phyloP scores from a whole-genome alignment of 2,113 vertebrate species.

The Falco punctatus region DNA sequence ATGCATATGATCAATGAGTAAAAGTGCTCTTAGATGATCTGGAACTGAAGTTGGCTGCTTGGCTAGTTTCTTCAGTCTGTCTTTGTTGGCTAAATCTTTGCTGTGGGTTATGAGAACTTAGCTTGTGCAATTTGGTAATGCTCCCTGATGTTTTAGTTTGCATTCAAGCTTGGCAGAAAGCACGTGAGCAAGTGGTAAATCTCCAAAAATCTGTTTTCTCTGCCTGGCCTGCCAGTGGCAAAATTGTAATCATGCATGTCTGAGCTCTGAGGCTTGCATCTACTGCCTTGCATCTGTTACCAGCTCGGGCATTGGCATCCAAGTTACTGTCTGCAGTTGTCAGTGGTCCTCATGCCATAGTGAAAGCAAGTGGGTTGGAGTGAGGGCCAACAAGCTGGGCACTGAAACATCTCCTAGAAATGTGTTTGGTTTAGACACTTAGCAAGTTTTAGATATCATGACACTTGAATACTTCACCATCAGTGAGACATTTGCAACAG shows the following conservation, averaged over 20 bases:
- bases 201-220: neutral
- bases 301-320: neutral
- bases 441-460: neutral
- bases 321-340: neutral
- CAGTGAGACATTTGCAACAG: neutral
- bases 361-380: neutral
- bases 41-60: neutral
- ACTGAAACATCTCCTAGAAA: neutral
- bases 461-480: neutral
- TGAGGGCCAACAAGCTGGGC: neutral
- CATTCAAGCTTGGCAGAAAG: neutral
- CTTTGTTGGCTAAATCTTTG: neutral
- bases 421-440: neutral
- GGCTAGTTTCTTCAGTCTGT: neutral
- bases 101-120: neutral
- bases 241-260: neutral
- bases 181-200: neutral
- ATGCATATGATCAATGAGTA: neutral
- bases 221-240: neutral
- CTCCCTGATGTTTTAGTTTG: neutral
- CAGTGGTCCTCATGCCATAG: neutral
- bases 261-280: neutral
- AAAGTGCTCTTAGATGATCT: neutral
- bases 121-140: neutral
- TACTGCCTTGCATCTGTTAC: neutral